phyloP scores from a whole-genome alignment of 2,797 vertebrate species.

The Cossypha niveicapilla region DNA sequence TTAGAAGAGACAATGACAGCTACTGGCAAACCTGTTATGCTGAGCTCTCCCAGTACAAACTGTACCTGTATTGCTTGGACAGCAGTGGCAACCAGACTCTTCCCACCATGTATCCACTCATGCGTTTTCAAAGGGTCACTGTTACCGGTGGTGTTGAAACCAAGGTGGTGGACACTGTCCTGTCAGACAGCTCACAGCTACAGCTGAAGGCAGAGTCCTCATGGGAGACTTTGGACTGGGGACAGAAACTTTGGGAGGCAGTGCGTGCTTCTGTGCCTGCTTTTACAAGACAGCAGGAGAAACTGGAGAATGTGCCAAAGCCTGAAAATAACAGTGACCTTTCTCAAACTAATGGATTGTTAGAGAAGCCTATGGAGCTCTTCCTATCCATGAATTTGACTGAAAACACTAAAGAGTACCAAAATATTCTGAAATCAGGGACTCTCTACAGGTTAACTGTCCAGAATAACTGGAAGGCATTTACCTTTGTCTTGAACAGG shows the following conservation, averaged over 20 bases:
- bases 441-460: conserved; percentile 85
- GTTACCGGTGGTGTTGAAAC: conserved; percentile 80
- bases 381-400: conserved; percentile 78
- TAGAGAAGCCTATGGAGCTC: conserved; percentile 62
- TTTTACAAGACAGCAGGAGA: conserved; percentile 65
- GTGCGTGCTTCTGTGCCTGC: conserved; percentile 77
- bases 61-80: conserved; percentile 88
- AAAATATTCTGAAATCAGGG: conserved; percentile 86
- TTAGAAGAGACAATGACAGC: conserved; percentile 83
- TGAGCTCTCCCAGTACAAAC: conserved; percentile 88
- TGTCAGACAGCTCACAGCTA: conserved; percentile 88
- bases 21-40: conserved; percentile 89
- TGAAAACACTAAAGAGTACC: conserved; percentile 76
- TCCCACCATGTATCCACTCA: conserved; percentile 84
- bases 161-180: conserved; percentile 85
- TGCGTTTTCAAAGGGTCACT: conserved; percentile 88
- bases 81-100: conserved; percentile 89
- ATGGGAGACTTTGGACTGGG: conserved; percentile 93
- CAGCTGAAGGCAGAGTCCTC: conserved; percentile 88
- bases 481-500: conserved; percentile 88
- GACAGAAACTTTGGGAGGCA: conserved; percentile 86
- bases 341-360: conserved; percentile 61
- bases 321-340: conserved; percentile 53
- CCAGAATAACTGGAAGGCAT: conserved; percentile 92
- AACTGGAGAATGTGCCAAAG: conserved; percentile 66